phyloP scores from a whole-genome alignment of 2,113 vertebrate genomes.

The Hemicordylus capensis region DNA sequence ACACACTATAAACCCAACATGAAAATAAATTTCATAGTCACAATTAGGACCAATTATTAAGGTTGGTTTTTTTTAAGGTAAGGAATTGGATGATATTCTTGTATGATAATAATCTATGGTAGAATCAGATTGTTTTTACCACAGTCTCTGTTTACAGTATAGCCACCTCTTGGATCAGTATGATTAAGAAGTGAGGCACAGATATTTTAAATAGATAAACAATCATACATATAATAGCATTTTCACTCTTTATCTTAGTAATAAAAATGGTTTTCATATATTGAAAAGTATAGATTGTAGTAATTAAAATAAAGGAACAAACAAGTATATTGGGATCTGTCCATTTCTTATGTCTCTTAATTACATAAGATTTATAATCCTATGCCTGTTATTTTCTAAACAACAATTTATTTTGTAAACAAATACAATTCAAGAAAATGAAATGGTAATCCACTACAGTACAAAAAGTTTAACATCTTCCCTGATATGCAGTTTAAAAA shows the following conservation, averaged over 20 bases:
- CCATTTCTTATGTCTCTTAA: not conserved
- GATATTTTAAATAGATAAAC: not conserved
- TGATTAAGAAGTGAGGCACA: too few relatives aligned
- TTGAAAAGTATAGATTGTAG: not conserved
- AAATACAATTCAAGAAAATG: not conserved
- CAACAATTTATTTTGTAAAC: not conserved
- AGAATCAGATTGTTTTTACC: not conserved
- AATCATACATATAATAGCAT: not conserved
- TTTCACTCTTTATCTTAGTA: not conserved
- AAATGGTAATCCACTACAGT: not conserved
- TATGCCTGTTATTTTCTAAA: not conserved
- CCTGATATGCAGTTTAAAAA: slow-evolving; percentile 36
- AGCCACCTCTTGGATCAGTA: too few relatives aligned
- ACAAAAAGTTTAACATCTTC: slow-evolving; percentile 15
- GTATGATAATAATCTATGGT: not conserved
- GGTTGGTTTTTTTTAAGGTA: slow-evolving; percentile 5
- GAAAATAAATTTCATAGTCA: not conserved
- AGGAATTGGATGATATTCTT: slow-evolving; percentile 11
- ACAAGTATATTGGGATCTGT: not conserved
- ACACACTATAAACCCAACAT: not conserved
- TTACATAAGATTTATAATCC: not conserved
- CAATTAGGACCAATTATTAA: not conserved
- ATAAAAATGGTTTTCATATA: not conserved
- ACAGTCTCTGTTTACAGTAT: not conserved
- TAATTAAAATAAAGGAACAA: not conserved